Evolutionary conservation across 2,797 vertebrate species (phyloP).

Genomic region (Scolopax rusticola): DNA sequence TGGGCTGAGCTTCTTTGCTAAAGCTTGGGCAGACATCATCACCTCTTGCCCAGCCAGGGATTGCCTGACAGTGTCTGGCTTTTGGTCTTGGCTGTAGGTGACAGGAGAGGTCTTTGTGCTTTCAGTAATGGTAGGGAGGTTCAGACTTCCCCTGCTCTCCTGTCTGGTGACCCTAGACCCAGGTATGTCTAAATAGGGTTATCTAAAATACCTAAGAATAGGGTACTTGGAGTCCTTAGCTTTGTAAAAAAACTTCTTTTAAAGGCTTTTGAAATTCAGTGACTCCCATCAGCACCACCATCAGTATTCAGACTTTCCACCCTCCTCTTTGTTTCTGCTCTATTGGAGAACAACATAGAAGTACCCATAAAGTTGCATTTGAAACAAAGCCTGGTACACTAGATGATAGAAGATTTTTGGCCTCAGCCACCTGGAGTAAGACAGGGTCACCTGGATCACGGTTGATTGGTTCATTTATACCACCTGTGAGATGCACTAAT

Average conservation of each 20-base stretch:
- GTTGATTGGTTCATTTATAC: not conserved
- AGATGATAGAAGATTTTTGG: not conserved
- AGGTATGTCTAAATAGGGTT: not conserved
- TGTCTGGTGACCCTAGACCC: not conserved
- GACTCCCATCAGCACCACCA: not conserved
- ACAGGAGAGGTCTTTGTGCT: not conserved
- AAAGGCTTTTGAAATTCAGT: not conserved
- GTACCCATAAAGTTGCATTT: not conserved
- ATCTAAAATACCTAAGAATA: not conserved
- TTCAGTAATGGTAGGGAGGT: not conserved
- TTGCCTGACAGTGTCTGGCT: not conserved
- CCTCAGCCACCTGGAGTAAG: not conserved
- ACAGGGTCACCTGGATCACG: rapidly evolving
- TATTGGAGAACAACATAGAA: not conserved
- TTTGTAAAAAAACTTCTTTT: not conserved
- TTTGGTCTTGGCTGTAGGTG: not conserved
- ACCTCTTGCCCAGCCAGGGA: not conserved
- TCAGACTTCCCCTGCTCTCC: not conserved
- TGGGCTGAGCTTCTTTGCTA: not conserved
- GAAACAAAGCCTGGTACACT: not conserved
- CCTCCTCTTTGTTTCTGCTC: not conserved
- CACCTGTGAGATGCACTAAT: not conserved
- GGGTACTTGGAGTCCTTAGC: not conserved
- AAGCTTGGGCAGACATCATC: not conserved
- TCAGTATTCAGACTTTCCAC: not conserved